These are phyloP conservation scores for Mystacornis crossleyi DNA, from an alignment of 2,113 vertebrate genomes.

Conservation along the genomic window DNA sequence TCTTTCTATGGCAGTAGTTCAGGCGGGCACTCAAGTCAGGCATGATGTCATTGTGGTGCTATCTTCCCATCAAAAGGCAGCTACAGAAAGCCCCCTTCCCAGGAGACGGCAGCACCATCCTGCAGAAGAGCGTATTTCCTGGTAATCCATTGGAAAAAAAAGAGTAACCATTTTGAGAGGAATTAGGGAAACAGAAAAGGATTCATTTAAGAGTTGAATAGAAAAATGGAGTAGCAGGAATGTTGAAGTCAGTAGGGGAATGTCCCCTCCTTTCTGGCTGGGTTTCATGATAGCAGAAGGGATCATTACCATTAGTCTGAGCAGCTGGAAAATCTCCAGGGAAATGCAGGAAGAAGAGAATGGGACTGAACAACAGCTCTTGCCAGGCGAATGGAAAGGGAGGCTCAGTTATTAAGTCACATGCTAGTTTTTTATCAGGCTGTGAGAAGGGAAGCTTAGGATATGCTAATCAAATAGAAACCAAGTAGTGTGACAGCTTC, in stretches of 20 bases:
- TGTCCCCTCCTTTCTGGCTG: background rate
- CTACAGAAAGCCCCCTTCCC: background rate
- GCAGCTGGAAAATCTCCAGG: background rate
- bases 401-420: background rate
- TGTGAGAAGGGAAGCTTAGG: background rate
- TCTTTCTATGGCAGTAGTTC: background rate
- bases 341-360: background rate
- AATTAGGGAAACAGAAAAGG: background rate
- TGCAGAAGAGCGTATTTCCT: background rate
- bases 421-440: background rate
- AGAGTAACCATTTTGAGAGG: background rate
- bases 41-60: background rate
- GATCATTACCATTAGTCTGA: background rate
- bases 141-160: background rate
- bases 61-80: background rate
- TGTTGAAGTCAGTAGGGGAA: background rate
- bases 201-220: background rate
- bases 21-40: background rate
- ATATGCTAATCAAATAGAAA: background rate
- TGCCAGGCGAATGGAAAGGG: background rate
- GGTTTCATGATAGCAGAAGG: background rate
- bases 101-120: background rate
- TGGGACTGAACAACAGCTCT: background rate
- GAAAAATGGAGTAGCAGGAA: background rate
- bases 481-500: background rate